Conservation (phyloP, 2,797 vertebrate species). For the Pyrocephalus nanus region DNA sequence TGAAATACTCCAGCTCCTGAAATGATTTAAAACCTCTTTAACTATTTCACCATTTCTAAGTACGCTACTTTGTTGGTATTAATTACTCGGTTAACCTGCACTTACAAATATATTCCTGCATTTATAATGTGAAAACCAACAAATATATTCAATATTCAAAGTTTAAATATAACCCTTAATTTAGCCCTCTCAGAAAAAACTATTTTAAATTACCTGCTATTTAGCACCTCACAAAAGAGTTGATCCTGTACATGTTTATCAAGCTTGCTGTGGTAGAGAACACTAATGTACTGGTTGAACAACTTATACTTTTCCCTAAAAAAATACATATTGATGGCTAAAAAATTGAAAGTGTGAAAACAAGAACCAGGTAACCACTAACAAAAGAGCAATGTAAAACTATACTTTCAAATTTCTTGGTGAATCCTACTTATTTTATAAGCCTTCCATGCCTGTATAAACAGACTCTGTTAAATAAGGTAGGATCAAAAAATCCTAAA, state of each 20-base stretch:
- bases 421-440: neutral
- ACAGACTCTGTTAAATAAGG: neutral
- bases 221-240: neutral
- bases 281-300: neutral
- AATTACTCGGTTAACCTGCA: neutral
- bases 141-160: neutral
- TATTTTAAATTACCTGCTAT: neutral
- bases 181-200: neutral
- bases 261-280: neutral
- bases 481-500: neutral
- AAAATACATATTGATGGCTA: neutral
- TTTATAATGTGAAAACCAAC: neutral
- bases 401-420: neutral
- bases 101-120: neutral
- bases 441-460: neutral
- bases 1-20: conserved; percentile 30
- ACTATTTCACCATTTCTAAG: conserved; percentile 7
- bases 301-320: neutral
- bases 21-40: conserved; percentile 39
- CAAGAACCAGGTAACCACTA: neutral
- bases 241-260: neutral
- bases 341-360: neutral
- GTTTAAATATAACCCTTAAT: neutral
- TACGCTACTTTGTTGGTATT: neutral
- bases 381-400: neutral